Evolutionary conservation across 2,888 invertebrate species (phyloP).

Genomic region (Priocnemis perturbator): DNA sequence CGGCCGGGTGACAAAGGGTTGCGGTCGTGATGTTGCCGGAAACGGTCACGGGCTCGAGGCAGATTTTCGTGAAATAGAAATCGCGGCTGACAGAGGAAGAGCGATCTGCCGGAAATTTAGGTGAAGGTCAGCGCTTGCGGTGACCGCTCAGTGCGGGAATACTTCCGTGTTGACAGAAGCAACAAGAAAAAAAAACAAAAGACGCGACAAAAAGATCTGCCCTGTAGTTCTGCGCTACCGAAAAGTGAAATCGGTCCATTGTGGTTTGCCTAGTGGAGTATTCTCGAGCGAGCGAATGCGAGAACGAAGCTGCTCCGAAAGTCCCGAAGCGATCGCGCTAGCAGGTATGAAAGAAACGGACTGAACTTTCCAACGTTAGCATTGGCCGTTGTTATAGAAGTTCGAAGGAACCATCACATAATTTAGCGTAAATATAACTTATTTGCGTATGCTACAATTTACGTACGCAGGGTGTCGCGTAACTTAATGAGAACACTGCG

Average conservation of each 20-base stretch:
- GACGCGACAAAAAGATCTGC: slow-evolving; percentile 1
- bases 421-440: too few relatives aligned
- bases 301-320: too few relatives aligned
- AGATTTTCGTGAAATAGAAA: slow-evolving; percentile 21
- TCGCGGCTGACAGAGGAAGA: slow-evolving; percentile 21
- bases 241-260: slow-evolving; percentile 51
- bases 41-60: slow-evolving; percentile 43
- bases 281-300: not conserved
- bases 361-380: too few relatives aligned
- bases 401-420: too few relatives aligned
- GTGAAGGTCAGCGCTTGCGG: slow-evolving; percentile 36
- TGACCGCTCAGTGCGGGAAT: not conserved
- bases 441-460: too few relatives aligned
- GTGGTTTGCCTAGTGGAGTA: not conserved
- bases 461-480: too few relatives aligned
- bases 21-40: slow-evolving; percentile 66
- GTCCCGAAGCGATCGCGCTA: too few relatives aligned
- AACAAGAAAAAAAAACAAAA: slow-evolving; percentile 34
- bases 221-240: slow-evolving; percentile 15
- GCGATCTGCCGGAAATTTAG: slow-evolving; percentile 46
- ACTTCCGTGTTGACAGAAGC: slow-evolving; percentile 41
- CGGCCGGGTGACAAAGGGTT: slow-evolving; percentile 52
- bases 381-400: too few relatives aligned
- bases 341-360: too few relatives aligned
- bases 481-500: too few relatives aligned